Percentiles rank a stretch among this genome's conserved stretches.
These are phyloP conservation scores for Erebia epiphron DNA, from an alignment of 2,888 invertebrate genomes.

Conservation along the genomic window DNA sequence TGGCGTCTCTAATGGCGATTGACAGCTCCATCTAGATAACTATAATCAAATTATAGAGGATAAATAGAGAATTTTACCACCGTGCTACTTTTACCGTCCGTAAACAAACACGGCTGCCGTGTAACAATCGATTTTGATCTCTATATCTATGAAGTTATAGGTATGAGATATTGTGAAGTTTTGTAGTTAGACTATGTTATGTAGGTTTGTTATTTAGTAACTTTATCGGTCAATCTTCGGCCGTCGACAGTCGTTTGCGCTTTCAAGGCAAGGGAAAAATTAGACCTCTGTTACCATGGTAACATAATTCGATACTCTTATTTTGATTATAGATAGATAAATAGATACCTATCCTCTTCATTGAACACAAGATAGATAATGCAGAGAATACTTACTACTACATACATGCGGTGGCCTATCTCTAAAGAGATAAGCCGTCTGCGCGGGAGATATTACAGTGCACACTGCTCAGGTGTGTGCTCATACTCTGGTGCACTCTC, in stretches of 20 bases:
- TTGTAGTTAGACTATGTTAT: not conserved
- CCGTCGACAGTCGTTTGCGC: slow-evolving; percentile 64
- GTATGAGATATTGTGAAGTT: slow-evolving; percentile 18
- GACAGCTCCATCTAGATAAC: slow-evolving; percentile 77
- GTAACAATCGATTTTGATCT: slow-evolving; percentile 17
- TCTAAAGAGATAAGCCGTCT: too few relatives aligned
- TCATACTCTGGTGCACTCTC: too few relatives aligned
- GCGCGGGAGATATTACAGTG: too few relatives aligned
- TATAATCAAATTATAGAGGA: slow-evolving; percentile 64
- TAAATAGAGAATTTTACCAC: slow-evolving; percentile 45
- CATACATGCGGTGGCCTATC: too few relatives aligned
- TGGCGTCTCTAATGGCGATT: slow-evolving; percentile 69
- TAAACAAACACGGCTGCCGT: not conserved
- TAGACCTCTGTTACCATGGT: slow-evolving; percentile 3
- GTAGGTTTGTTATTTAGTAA: slow-evolving; percentile 35
- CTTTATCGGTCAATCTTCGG: slow-evolving; percentile 55
- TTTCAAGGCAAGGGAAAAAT: slow-evolving; percentile 44
- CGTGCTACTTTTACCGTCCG: slow-evolving; percentile 8
- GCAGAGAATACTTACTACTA: too few relatives aligned
- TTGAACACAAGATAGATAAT: too few relatives aligned
- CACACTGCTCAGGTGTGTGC: too few relatives aligned
- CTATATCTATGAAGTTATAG: slow-evolving; percentile 13
- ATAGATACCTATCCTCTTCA: too few relatives aligned
- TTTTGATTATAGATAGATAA: too few relatives aligned
- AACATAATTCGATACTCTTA: too few relatives aligned